phyloP scores from a whole-genome alignment of 1,140 invertebrate genomes.

The Trichomalopsis sarcophagae region DNA sequence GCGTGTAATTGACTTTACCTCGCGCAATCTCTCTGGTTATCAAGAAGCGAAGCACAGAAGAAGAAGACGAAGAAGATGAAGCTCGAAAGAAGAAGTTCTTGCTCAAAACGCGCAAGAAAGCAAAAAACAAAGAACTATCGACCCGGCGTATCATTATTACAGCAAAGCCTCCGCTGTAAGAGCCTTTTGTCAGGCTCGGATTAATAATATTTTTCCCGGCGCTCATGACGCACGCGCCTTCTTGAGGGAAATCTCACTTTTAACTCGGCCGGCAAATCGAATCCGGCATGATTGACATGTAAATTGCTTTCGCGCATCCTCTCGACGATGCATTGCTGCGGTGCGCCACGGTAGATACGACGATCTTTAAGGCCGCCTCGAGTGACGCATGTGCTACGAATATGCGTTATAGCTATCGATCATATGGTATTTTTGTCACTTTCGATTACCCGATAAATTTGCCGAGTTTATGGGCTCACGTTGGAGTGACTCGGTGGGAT shows the following conservation, averaged over 20 bases:
- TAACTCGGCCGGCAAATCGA: constrained; percentile 37
- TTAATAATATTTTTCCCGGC: constrained; percentile 29
- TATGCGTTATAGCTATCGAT: constrained; percentile 6
- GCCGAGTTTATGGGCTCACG: background rate
- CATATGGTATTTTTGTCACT: background rate
- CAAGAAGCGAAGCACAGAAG: background rate
- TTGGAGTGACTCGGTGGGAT: background rate
- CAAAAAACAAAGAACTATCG: background rate
- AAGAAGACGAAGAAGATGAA: background rate
- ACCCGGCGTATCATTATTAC: background rate
- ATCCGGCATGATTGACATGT: constrained; percentile 44
- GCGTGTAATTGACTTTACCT: constrained; percentile 16
- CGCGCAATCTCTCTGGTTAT: background rate
- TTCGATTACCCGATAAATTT: background rate
- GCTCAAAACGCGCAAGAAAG: background rate
- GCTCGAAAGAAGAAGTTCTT: background rate
- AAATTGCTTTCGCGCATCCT: constrained; percentile 34
- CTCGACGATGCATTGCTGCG: background rate
- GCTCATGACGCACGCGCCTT: background rate
- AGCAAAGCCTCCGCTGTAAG: background rate
- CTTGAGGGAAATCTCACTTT: constrained; percentile 39
- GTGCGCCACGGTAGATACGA: background rate
- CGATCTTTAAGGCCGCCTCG: background rate
- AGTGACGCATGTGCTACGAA: background rate
- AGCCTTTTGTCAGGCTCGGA: constrained; percentile 14